These are phyloP conservation scores for Tragelaphus scriptus DNA, from an alignment of 2,113 vertebrate species.

Conservation along the genomic window DNA sequence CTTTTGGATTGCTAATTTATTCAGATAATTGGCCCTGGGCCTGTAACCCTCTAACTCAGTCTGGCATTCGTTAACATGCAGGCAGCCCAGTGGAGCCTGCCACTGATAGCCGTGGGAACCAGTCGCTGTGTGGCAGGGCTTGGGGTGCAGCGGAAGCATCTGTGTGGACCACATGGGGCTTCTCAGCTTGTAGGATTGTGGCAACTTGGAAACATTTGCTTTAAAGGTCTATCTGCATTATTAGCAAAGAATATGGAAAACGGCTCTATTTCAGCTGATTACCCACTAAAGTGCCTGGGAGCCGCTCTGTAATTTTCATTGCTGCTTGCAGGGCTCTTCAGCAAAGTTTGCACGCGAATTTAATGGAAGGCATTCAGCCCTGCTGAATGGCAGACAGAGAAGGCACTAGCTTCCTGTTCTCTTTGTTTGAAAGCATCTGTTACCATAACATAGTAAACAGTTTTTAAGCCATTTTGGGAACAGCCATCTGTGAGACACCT, in stretches of 20 bases:
- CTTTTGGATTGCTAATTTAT: background rate
- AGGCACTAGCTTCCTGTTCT: slow-evolving; percentile 79
- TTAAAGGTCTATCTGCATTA: slow-evolving; percentile 81
- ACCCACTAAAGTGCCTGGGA: slow-evolving; percentile 73
- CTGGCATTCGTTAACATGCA: background rate
- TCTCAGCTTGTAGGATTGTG: slow-evolving; percentile 72
- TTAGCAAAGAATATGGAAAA: slow-evolving; percentile 85
- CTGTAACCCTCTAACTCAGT: background rate
- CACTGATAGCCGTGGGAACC: background rate
- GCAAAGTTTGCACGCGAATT: slow-evolving; percentile 80
- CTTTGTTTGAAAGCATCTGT: slow-evolving; percentile 85
- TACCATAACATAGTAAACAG: slow-evolving; percentile 84
- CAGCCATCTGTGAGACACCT: slow-evolving; percentile 61
- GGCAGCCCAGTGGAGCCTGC: background rate
- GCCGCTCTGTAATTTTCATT: slow-evolving; percentile 78
- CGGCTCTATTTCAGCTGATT: slow-evolving; percentile 84
- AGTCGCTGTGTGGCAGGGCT: background rate
- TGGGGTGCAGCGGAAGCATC: background rate
- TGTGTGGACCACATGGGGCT: slow-evolving; percentile 23
- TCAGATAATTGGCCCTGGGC: background rate
- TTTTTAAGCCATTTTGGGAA: slow-evolving; percentile 75
- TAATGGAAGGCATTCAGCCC: slow-evolving; percentile 80
- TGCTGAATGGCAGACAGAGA: slow-evolving; percentile 75
- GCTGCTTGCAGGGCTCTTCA: slow-evolving; percentile 77
- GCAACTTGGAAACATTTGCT: slow-evolving; percentile 70